These are phyloP conservation scores for Struthidea cinerea DNA, from an alignment of 2,113 vertebrate species.

Conservation along the genomic window DNA sequence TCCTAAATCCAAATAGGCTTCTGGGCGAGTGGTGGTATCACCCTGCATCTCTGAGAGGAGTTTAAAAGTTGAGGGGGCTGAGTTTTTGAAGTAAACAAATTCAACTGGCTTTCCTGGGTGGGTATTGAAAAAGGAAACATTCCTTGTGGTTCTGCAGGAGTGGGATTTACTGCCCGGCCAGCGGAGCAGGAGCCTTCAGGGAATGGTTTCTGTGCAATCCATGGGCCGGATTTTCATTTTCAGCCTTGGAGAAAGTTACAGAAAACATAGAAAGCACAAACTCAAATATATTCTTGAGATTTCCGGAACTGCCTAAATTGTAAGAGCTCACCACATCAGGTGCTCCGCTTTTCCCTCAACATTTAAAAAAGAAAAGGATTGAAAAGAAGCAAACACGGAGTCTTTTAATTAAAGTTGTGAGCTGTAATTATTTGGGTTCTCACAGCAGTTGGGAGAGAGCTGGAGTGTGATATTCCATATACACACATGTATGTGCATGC, in stretches of 20 bases:
- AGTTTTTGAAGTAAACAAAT: background rate
- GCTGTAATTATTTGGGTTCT: background rate
- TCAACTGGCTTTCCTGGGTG: background rate
- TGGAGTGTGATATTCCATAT: background rate
- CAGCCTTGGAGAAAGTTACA: background rate
- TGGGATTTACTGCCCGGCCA: background rate
- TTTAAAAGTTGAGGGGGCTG: background rate
- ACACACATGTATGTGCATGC: no score
- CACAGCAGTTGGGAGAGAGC: background rate
- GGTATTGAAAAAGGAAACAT: background rate
- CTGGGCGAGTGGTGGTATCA: background rate
- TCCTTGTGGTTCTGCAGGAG: background rate
- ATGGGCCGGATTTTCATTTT: background rate
- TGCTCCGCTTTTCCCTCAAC: background rate
- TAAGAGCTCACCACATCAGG: background rate
- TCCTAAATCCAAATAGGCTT: conserved; percentile 37
- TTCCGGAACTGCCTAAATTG: background rate
- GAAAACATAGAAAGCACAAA: background rate
- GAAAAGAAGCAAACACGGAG: background rate
- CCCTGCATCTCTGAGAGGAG: background rate
- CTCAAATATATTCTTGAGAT: background rate
- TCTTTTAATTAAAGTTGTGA: conserved; percentile 28
- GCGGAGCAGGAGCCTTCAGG: background rate
- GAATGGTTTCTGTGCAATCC: background rate
- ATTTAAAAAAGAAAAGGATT: background rate